Percentiles rank a stretch among this genome's conserved stretches.
phyloP scores from a whole-genome alignment of 2,797 vertebrate species.

The Petrocephalus schoutedeni region DNA sequence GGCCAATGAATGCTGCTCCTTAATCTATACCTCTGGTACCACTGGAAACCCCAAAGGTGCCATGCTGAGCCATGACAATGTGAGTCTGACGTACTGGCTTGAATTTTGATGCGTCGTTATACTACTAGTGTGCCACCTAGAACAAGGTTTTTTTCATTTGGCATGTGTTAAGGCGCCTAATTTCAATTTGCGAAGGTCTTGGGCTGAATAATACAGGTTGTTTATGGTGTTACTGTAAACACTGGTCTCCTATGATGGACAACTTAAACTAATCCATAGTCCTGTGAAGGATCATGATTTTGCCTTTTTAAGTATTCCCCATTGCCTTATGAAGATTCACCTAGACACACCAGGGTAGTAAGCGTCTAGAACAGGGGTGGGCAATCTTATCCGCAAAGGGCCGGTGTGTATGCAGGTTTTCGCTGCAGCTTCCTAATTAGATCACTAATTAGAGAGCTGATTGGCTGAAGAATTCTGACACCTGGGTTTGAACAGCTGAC shows the following conservation, averaged over 20 bases:
- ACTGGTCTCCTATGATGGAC: too few relatives aligned
- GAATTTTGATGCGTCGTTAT: neutral
- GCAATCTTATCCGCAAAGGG: too few relatives aligned
- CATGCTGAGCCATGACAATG: conserved; percentile 76
- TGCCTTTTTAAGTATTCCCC: too few relatives aligned
- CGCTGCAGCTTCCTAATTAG: too few relatives aligned
- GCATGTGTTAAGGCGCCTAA: neutral
- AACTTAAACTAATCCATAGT: too few relatives aligned
- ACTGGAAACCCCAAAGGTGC: conserved; percentile 72
- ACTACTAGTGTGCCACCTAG: neutral
- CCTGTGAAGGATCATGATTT: neutral
- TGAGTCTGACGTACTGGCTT: conserved; percentile 42
- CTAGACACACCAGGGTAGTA: neutral
- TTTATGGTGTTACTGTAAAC: too few relatives aligned
- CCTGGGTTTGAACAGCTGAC: too few relatives aligned
- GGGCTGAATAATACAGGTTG: too few relatives aligned
- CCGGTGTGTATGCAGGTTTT: too few relatives aligned
- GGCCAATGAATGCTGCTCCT: conserved; percentile 67
- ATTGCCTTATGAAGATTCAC: neutral
- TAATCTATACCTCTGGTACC: conserved; percentile 75
- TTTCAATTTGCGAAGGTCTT: neutral
- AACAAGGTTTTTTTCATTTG: neutral
- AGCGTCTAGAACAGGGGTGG: too few relatives aligned
- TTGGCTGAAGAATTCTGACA: too few relatives aligned
- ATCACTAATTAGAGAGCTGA: too few relatives aligned